A percentile compares a stretch with the other conserved stretches of the same genome.
These are phyloP conservation scores for Cebidichthys violaceus DNA, from an alignment of 2,113 vertebrate species.

Conservation along the genomic window DNA sequence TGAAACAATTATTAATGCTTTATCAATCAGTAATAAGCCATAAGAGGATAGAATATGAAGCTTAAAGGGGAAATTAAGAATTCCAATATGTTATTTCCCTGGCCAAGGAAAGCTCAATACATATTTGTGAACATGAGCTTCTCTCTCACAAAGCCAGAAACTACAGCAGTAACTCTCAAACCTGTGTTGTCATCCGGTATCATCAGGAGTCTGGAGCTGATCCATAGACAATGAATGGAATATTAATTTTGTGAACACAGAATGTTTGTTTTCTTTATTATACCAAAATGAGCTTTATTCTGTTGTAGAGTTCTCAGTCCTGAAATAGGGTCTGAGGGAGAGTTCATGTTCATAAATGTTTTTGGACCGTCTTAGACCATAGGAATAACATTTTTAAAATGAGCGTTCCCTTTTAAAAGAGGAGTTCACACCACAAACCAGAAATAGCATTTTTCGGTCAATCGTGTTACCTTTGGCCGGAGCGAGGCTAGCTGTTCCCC, in stretches of 20 bases:
- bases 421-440: not conserved
- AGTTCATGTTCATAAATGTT: not conserved
- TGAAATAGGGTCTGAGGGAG: not conserved
- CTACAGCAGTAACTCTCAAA: not conserved
- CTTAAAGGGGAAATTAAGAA: not conserved
- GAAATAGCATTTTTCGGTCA: too few relatives aligned
- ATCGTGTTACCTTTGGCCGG: too few relatives aligned
- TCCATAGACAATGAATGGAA: too few relatives aligned
- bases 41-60: too few relatives aligned
- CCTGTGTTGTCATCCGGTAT: not conserved
- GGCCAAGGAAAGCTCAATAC: not conserved
- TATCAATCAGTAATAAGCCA: not conserved
- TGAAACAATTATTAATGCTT: not conserved
- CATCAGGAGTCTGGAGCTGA: not conserved
- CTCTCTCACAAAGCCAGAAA: not conserved
- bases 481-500: not conserved
- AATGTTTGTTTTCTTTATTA: too few relatives aligned
- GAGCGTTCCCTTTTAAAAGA: too few relatives aligned
- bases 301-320: not conserved
- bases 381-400: too few relatives aligned
- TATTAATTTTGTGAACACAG: too few relatives aligned
- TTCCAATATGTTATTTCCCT: not conserved
- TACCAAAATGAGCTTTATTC: not conserved
- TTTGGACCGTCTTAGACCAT: not conserved
- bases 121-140: not conserved